These are phyloP conservation scores for Diadegma fenestrale DNA, from an alignment of 2,888 invertebrate species.

Conservation along the genomic window DNA sequence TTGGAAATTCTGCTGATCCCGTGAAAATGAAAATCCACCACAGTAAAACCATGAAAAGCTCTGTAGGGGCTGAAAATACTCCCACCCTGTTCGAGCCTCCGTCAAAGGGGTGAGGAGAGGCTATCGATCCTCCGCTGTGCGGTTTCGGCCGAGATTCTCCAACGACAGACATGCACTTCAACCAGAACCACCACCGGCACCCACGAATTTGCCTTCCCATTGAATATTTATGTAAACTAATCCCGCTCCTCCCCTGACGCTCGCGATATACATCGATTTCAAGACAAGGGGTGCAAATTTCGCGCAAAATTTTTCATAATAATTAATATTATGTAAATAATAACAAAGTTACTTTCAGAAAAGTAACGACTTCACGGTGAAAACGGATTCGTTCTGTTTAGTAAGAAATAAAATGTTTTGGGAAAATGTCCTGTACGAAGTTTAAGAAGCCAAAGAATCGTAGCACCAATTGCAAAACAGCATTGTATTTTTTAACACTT, in stretches of 20 bases:
- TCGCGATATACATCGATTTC: background rate
- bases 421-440: no score
- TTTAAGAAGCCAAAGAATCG: no score
- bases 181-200: constrained; percentile 49
- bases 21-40: constrained; percentile 69
- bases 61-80: constrained; percentile 1
- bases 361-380: background rate
- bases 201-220: constrained; percentile 63
- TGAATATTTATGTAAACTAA: constrained; percentile 53
- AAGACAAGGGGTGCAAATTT: background rate
- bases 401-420: no score
- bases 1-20: constrained; percentile 70
- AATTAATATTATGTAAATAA: background rate
- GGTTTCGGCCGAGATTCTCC: constrained; percentile 65
- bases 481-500: no score
- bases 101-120: constrained; percentile 12
- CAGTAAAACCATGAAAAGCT: constrained; percentile 38
- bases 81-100: background rate
- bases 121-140: constrained; percentile 67
- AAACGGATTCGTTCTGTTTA: no score
- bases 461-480: no score
- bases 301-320: background rate
- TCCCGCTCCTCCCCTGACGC: background rate
- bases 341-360: background rate
- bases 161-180: constrained; percentile 40